Base-by-base conservation (phyloP, 2,797 vertebrate species). In the Myotis findleyi region DNA sequence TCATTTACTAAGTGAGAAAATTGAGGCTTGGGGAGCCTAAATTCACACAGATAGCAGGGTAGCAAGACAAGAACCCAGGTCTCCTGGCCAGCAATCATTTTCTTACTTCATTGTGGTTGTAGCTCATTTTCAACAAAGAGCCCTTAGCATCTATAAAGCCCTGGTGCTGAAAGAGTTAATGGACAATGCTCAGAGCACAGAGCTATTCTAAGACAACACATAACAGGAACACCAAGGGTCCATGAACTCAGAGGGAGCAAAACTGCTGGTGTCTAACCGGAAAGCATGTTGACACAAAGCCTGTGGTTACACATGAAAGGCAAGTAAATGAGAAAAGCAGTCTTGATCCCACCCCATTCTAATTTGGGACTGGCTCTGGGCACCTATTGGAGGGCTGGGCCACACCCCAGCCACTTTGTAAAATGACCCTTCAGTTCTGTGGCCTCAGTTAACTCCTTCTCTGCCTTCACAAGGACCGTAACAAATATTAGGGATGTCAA, bases 261-360 rank as follows among this genome's bases (percentile, higher is more conserved):
- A 96, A 72, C 38, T 72, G 18, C 94, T 96, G 94, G 92, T 96
- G 96, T 57, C 96, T 93, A 57, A 89, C 98, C 96, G 51, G 82
- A 49, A 75, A 97, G 98, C 97, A 57, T 97, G 97, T 72, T 96
- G 98, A 97, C 97, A 97, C 96, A 3, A 97, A 96, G 95, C 30
- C 2, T 96, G 98, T 94, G 98, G 98, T 97, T 57, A 47, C 64
- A 98, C 97, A 98, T 96, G 97, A 98, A 98, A 98, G 98, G 87
- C 89, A 55, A 82, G 73, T 73, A 94, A 59, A 83, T 87, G 96
- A 96, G 94, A 93, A 93, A 92, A 95, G 93, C 3, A 80, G 91
- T 79, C 97, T 71, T 96, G 85, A 96, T 3, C 95, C 96, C 95
- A 94, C 94, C 89, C 13, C 72, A 95, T 96, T 92, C 98, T 97